Evolutionary conservation across 2,888 invertebrate species (phyloP).

Genomic region (Imbricaverruca yamaguchii): DNA sequence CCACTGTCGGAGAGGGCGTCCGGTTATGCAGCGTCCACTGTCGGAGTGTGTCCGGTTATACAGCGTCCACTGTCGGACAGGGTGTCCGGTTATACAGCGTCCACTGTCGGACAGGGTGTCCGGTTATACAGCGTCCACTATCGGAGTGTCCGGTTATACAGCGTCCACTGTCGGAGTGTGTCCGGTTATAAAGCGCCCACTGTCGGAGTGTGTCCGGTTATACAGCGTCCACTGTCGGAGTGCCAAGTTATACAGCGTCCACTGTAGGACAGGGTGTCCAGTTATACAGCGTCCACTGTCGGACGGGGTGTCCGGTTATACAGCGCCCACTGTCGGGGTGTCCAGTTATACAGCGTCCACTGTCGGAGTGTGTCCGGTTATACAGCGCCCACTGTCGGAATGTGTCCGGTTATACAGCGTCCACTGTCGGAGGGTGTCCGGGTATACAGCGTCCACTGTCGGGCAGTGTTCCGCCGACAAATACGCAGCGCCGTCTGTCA

Average conservation of each 20-base stretch:
- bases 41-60: no score
- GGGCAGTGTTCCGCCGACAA: no score
- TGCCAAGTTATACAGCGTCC: not conserved
- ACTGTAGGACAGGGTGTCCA: not conserved
- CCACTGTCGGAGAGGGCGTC: not conserved
- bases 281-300: not conserved
- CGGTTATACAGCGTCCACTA: no score
- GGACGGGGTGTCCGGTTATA: not conserved
- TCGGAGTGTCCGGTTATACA: not conserved
- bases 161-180: not conserved
- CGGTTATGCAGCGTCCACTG: no score
- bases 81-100: no score
- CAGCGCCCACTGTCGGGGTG: conserved; percentile 47
- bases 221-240: no score
- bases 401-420: no score
- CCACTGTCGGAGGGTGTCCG: not conserved
- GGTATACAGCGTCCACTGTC: no score
- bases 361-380: not conserved
- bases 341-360: not conserved
- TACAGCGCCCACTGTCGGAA: not conserved
- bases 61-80: no score
- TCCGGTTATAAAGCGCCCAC: not conserved
- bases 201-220: not conserved
- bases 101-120: no score
- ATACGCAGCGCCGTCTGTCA: no score